Evolutionary conservation across 2,888 invertebrate genomes (phyloP), one percentile per base, ranked within the genome.

Genomic region (Acrocyrtus sp.): DNA sequence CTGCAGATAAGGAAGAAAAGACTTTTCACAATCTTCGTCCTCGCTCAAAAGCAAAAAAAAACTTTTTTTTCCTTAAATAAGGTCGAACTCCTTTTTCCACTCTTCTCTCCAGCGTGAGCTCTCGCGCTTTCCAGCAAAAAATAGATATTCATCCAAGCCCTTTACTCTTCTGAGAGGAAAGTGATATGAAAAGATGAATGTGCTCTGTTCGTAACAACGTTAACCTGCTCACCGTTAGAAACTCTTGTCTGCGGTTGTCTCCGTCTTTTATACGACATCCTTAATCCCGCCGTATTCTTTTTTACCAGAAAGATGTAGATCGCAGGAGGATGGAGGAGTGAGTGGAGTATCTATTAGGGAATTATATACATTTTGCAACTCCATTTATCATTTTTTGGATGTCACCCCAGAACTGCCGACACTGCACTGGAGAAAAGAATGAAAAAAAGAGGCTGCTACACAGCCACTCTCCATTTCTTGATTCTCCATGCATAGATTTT

Each of bases 311-410:
- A 34, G 34, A 34, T 34, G 12, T 34, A 34, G 34, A 34, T 34
- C 34, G 12, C n/a, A n/a, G n/a, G n/a, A n/a, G n/a, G n/a, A n/a
- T n/a, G n/a, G n/a, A n/a, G n/a, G n/a, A n/a, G n/a, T n/a, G n/a
- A n/a, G n/a, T 5, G 34, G 34, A 34, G 34, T 34, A 34, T 5
- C 34, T 34, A 34, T 34, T 34, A 56, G 34, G 27, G 53, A 10
- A 17, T 10, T 39, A 56, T 24, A 19, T 56, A 41, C 41, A 3
- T 62, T 47, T 56, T 51, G 53, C 51, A 62, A 62, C 34, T 61
- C 69, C 69, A 69, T 69, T 69, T 69, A 69, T 69, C 69, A 69
- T 69, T 58, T 34, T n/a, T 69, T 57, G 61, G 48, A 69, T 69
- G 69, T 69, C 54, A 69, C 51, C 39, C 26, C 48, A 54, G 56